A percentile compares a stretch with the other conserved stretches of the same genome.
These are phyloP conservation scores for Pogona vitticeps DNA, from an alignment of 2,113 vertebrate species.

Conservation along the genomic window DNA sequence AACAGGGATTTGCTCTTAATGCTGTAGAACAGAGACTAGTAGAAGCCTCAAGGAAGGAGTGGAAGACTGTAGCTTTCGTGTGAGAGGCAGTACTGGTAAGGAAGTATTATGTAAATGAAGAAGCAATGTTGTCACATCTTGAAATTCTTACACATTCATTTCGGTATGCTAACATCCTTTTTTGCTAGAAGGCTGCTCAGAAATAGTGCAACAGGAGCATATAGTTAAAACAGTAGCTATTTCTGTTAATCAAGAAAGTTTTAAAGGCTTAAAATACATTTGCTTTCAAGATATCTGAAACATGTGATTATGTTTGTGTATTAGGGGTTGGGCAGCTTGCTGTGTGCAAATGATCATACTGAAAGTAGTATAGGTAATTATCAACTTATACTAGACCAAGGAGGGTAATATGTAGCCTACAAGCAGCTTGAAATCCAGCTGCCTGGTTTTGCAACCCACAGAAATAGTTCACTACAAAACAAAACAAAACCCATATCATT, in stretches of 20 bases:
- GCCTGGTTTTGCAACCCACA: too few relatives aligned
- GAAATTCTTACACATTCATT: constrained; percentile 10
- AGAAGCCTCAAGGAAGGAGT: background rate
- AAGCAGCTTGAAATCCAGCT: too few relatives aligned
- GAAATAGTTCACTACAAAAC: too few relatives aligned
- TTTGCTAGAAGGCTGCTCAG: constrained; percentile 9
- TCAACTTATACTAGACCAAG: background rate
- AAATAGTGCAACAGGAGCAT: background rate
- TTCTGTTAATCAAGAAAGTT: background rate
- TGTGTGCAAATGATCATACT: too few relatives aligned
- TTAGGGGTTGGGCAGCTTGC: background rate
- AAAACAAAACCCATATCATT: background rate
- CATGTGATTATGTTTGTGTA: background rate
- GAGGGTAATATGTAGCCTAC: too few relatives aligned
- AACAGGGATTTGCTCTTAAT: background rate
- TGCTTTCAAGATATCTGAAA: background rate
- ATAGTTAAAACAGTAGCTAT: background rate
- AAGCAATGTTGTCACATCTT: constrained; percentile 14
- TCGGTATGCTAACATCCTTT: background rate
- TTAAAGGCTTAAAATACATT: background rate
- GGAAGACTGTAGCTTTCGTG: background rate
- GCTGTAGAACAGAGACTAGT: background rate
- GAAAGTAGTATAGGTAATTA: background rate
- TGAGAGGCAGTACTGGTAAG: background rate
- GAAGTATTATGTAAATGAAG: constrained; percentile 8